Evolutionary conservation across 2,888 invertebrate species (phyloP).

Genomic region (Neocrepidodera transversa): DNA sequence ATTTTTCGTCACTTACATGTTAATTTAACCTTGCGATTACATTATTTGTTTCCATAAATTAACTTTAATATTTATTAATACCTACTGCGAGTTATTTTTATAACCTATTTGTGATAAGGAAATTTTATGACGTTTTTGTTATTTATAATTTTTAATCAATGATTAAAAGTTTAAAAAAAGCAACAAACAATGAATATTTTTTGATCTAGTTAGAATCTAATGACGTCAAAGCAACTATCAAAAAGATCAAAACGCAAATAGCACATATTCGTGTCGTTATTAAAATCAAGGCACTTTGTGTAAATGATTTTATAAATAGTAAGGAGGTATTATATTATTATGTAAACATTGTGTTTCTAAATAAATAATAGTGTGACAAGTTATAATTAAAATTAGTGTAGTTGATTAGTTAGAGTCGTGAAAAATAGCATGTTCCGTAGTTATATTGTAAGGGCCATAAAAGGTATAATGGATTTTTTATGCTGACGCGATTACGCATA

Average conservation of each 20-base stretch:
- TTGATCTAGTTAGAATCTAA: too few relatives aligned
- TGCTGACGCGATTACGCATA: constrained; percentile 51
- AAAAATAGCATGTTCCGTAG: constrained; percentile 46
- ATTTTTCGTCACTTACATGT: too few relatives aligned
- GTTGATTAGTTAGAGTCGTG: constrained; percentile 42
- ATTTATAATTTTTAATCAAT: constrained; percentile 37
- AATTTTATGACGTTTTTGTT: constrained; percentile 40
- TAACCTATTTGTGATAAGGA: constrained; percentile 48
- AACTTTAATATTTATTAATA: constrained; percentile 50
- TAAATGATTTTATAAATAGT: constrained; percentile 40
- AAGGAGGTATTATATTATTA: constrained; percentile 34
- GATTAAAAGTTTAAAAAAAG: too few relatives aligned
- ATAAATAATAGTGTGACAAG: constrained; percentile 47
- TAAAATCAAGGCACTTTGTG: constrained; percentile 19
- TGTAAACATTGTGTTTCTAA: constrained; percentile 41
- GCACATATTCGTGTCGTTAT: not conserved
- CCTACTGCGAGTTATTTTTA: constrained; percentile 48
- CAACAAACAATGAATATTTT: too few relatives aligned
- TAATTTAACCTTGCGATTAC: constrained; percentile 41
- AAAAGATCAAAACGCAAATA: constrained; percentile 10
- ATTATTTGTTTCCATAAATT: constrained; percentile 49
- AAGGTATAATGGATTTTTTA: constrained; percentile 54
- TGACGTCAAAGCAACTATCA: not conserved
- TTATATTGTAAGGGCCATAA: constrained; percentile 50
- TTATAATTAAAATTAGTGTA: constrained; percentile 49